These are phyloP conservation scores for Pteronotus mesoamericanus DNA, from an alignment of 2,797 vertebrate species.

Conservation along the genomic window DNA sequence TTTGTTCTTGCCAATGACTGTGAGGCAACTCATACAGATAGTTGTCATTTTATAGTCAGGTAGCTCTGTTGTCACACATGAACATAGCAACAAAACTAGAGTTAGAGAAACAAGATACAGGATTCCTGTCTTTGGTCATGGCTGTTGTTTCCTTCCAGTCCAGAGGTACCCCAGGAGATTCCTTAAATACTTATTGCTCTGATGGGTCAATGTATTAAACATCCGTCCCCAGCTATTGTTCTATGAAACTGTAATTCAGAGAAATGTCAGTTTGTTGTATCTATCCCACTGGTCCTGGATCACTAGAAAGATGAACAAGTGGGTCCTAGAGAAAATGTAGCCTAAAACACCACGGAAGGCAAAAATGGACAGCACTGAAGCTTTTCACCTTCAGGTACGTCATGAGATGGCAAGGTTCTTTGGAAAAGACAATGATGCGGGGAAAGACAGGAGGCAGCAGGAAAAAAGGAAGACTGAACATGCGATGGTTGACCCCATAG, in stretches of 20 bases:
- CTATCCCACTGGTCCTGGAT: background rate
- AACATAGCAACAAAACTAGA: background rate
- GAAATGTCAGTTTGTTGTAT: background rate
- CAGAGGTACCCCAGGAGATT: background rate
- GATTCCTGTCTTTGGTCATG: background rate
- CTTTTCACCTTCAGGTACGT: background rate
- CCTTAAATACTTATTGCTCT: background rate
- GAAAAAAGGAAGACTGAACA: background rate
- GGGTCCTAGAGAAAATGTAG: background rate
- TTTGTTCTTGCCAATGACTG: background rate
- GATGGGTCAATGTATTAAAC: background rate
- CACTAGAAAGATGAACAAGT: background rate
- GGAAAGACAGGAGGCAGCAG: background rate
- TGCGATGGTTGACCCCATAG: background rate
- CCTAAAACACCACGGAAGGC: background rate
- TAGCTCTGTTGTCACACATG: background rate
- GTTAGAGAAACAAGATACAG: background rate
- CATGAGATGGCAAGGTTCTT: background rate
- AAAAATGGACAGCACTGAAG: background rate
- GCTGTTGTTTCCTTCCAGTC: background rate
- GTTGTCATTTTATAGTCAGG: background rate
- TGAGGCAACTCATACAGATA: background rate
- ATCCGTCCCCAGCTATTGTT: background rate
- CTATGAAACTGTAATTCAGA: background rate
- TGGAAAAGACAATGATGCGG: background rate